Conservation (phyloP, 1,140 invertebrate species). For the Apis dorsata region DNA sequence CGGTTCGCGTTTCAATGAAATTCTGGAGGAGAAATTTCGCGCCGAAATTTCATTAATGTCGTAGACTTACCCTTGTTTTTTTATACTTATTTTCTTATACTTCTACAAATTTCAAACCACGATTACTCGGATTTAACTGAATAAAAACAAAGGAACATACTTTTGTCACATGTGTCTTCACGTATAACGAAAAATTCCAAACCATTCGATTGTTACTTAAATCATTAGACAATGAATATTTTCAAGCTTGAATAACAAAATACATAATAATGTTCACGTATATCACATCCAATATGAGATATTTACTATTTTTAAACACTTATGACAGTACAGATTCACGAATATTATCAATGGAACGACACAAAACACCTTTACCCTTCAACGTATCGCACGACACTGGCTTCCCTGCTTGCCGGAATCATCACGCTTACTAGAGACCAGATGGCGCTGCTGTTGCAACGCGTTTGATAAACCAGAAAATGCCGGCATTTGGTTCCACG, state of each 20-base stretch:
- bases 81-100: background rate
- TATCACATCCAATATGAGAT: background rate
- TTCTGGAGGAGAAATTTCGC: background rate
- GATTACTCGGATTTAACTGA: background rate
- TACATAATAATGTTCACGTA: background rate
- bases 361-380: constrained; percentile 42
- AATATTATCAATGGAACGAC: background rate
- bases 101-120: background rate
- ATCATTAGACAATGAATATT: background rate
- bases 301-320: background rate
- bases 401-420: constrained; percentile 29
- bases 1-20: background rate
- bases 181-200: too few relatives aligned
- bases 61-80: background rate
- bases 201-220: background rate
- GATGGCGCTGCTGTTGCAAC: constrained; percentile 56
- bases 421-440: constrained; percentile 13
- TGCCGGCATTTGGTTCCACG: constrained; percentile 15
- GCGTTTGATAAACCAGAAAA: constrained; percentile 18
- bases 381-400: constrained; percentile 70
- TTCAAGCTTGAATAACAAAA: too few relatives aligned
- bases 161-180: constrained; percentile 10
- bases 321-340: background rate
- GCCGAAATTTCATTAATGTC: background rate
- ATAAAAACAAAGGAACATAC: background rate